Evolutionary conservation across 1,140 invertebrate genomes (phyloP).

Genomic region (Papilio dardanus): DNA sequence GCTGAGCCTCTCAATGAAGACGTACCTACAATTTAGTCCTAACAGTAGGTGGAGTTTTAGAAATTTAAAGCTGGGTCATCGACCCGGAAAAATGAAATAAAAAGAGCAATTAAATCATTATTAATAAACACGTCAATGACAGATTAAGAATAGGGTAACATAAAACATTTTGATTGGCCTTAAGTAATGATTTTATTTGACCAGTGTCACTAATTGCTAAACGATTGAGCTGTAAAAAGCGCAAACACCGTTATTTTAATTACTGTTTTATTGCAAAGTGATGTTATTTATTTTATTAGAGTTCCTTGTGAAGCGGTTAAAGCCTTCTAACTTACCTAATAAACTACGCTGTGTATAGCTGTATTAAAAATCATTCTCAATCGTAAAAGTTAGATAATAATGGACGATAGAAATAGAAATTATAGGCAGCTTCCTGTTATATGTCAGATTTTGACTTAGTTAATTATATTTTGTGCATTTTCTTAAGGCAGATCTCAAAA

Average conservation of each 20-base stretch:
- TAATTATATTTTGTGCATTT: no score
- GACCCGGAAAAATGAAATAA: background rate
- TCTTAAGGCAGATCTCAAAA: no score
- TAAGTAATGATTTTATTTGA: slow-evolving; percentile 33
- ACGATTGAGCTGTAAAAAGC: slow-evolving; percentile 25
- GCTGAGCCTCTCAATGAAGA: no score
- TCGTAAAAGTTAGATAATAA: background rate
- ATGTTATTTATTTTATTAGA: slow-evolving; percentile 12
- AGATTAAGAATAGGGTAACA: slow-evolving; percentile 11
- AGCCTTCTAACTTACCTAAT: background rate
- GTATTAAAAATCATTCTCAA: no score
- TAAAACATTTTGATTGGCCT: background rate
- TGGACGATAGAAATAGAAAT: background rate
- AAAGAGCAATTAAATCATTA: background rate
- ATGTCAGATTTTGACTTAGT: background rate
- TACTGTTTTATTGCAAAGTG: slow-evolving; percentile 29
- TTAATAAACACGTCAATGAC: slow-evolving; percentile 2
- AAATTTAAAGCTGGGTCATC: background rate
- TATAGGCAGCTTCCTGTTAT: background rate
- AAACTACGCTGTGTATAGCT: no score
- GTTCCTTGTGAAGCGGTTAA: background rate
- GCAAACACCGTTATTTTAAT: slow-evolving; percentile 31
- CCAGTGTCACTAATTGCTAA: slow-evolving; percentile 34
- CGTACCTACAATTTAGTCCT: no score
- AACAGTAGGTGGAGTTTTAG: no score